These are phyloP conservation scores for Drosophila algonquin DNA, from an alignment of 2,888 invertebrate species.

Conservation along the genomic window DNA sequence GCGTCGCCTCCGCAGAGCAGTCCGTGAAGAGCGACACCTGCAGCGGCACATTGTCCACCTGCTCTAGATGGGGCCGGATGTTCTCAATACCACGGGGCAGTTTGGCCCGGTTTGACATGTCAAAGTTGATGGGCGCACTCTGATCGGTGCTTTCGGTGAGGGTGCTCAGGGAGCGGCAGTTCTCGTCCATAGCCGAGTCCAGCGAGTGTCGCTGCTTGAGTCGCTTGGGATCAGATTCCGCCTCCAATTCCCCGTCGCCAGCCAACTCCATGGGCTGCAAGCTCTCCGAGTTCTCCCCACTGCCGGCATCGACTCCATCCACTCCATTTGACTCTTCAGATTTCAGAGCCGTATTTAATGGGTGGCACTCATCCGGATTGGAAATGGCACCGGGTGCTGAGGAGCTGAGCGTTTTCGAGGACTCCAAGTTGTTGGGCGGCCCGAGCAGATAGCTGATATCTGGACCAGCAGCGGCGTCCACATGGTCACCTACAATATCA, in stretches of 20 bases:
- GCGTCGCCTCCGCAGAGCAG: slow-evolving; percentile 95
- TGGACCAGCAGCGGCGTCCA: slow-evolving; percentile 49
- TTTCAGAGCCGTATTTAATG: slow-evolving; percentile 45
- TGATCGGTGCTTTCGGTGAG: slow-evolving; percentile 95
- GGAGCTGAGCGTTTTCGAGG: slow-evolving; percentile 90
- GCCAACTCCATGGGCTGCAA: neutral
- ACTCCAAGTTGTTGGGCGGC: slow-evolving; percentile 86
- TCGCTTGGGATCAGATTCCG: slow-evolving; percentile 37
- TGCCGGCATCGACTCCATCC: slow-evolving; percentile 35
- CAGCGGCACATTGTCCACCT: slow-evolving; percentile 98
- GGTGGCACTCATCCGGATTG: slow-evolving; percentile 82
- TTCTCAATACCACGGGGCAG: slow-evolving; percentile 98
- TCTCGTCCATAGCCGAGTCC: slow-evolving; percentile 86
- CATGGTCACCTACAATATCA: slow-evolving; percentile 68
- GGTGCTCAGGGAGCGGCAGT: slow-evolving; percentile 92
- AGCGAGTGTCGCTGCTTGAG: slow-evolving; percentile 84
- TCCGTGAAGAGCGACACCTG: slow-evolving; percentile 99
- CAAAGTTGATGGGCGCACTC: slow-evolving; percentile 95
- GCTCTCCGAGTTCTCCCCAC: slow-evolving; percentile 44
- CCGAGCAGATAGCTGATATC: slow-evolving; percentile 81
- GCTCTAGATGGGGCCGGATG: slow-evolving; percentile 96
- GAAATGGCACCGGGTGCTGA: slow-evolving; percentile 94
- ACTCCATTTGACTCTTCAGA: slow-evolving; percentile 18
- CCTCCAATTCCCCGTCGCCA: slow-evolving; percentile 21
- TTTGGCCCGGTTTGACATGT: slow-evolving; percentile 96